Evolutionary conservation across 2,797 vertebrate genomes (phyloP), one percentile per base, ranked within the genome.

Genomic region (Ctenosaura bakeri): DNA sequence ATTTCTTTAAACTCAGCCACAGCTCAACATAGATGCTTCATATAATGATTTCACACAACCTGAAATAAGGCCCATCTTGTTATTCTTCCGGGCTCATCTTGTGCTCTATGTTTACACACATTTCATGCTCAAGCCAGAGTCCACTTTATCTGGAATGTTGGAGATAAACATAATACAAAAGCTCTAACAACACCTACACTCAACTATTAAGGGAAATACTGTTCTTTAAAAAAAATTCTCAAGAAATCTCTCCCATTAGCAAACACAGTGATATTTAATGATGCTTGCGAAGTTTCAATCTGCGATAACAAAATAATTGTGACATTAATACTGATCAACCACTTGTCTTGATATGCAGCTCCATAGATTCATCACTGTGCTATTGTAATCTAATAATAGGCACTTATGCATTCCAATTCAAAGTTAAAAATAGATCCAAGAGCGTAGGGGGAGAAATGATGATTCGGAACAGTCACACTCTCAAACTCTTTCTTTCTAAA

Each of bases 301-400:
- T 77, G 32, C n/a, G 77, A 81, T 85, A 85, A 85, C 86, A 69
- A 88, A 90, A 81, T 89, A 94, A 88, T 88, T 64, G 64, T 88
- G 73, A 82, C 86, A 38, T 1, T 94, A 4, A 66, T 90, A 62
- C 83, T 56, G 66, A 90, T 90, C 66, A 85, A 82, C 35, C 79
- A 74, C 10, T 93, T 88, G 86, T 73, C 82, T 91, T 85, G 10
- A 74, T 80, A 29, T 71, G 82, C 74, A 59, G 22, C 82, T 88
- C 50, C 76, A 80, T 42, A 79, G 90, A 91, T 91, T 64, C 90
- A 91, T 88, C 74, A 80, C 66, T 32, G 52, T 79, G 81, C 62
- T 80, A 62, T 88, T 85, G 86, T 91, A 81, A 91, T 84, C 90
- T 84, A 83, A 79, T 88, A 90, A 86, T 52, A 91, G 59, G 66